Evolutionary conservation across 2,888 invertebrate genomes (phyloP), one percentile per base, ranked within the genome.

Genomic region (Branchipolynoe longqiensis): DNA sequence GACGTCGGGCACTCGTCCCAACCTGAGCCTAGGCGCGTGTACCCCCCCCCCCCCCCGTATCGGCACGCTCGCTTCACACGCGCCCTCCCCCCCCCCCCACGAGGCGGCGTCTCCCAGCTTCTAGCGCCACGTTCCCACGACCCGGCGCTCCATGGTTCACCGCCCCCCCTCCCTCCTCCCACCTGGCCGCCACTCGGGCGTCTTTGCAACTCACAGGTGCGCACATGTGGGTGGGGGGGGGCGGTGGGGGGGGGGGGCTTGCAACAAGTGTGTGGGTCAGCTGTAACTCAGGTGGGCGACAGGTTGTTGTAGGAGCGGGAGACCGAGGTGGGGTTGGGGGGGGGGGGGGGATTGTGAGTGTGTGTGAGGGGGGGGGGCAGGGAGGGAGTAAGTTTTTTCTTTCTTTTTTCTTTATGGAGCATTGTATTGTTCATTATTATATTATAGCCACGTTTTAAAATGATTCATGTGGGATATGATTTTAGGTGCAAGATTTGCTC

Each of bases 71-170:
- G 54, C 18, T 18, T 54, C 54, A 54, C 54, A n/a, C 33, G 33
- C 62, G 12, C 31, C 28, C 28, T n/a, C 62, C 62, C 28, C 0
- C 22, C 1, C 22, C 69, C 69, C 69, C 69, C 36, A n/a, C n/a
- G n/a, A n/a, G n/a, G n/a, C 69, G 69, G 69, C 69, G 69, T 38
- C 69, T 33, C 8, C 38, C 33, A 69, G 69, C 69, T 38, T 33
- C 69, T 33, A 38, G 41, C 78, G 78, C 28, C 48, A 4, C 78
- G 25, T 78, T 78, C 78, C 78, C 78, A 78, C 78, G 78, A 28
- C 54, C 78, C 48, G 48, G n/a, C n/a, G n/a, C n/a, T n/a, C n/a
- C n/a, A n/a, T n/a, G n/a, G n/a, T n/a, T n/a, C n/a, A n/a, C n/a
- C n/a, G n/a, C n/a, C n/a, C n/a, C n/a, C n/a, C n/a, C 69, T 38